These are phyloP conservation scores for Griposia aprilina DNA, from an alignment of 2,888 invertebrate genomes.

Conservation along the genomic window DNA sequence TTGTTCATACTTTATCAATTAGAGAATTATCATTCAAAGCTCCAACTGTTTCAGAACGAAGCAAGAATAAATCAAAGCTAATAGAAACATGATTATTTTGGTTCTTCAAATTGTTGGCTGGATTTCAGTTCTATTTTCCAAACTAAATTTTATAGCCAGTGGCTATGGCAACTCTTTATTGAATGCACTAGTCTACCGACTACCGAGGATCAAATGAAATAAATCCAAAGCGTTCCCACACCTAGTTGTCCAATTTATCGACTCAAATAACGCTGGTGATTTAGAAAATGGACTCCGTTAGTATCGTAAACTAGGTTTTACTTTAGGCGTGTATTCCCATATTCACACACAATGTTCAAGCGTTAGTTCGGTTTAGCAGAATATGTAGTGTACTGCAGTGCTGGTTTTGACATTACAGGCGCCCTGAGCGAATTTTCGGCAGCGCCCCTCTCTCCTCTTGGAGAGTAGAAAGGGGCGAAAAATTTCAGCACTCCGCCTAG, in stretches of 20 bases:
- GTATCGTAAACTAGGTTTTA: slow-evolving; percentile 44
- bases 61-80: background rate
- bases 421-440: too few species aligned
- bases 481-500: too few species aligned
- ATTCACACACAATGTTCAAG: slow-evolving; percentile 40
- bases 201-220: slow-evolving; percentile 49
- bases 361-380: slow-evolving; percentile 12
- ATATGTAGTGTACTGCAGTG: background rate
- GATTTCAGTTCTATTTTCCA: slow-evolving; percentile 15
- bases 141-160: slow-evolving; percentile 28
- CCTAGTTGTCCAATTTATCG: slow-evolving; percentile 54
- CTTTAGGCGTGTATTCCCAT: slow-evolving; percentile 45
- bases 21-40: too few species aligned
- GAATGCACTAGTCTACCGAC: slow-evolving; percentile 28
- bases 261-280: slow-evolving; percentile 57
- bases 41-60: background rate
- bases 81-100: background rate
- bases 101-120: background rate
- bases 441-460: too few species aligned
- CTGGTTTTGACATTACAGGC: too few species aligned
- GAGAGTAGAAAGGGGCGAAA: too few species aligned
- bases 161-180: slow-evolving; percentile 35
- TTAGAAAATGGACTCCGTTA: slow-evolving; percentile 53
- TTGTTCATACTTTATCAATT: background rate
- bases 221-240: slow-evolving; percentile 54